These are phyloP conservation scores for Paedocypris sp. DNA, from an alignment of 2,113 vertebrate genomes.

Conservation along the genomic window DNA sequence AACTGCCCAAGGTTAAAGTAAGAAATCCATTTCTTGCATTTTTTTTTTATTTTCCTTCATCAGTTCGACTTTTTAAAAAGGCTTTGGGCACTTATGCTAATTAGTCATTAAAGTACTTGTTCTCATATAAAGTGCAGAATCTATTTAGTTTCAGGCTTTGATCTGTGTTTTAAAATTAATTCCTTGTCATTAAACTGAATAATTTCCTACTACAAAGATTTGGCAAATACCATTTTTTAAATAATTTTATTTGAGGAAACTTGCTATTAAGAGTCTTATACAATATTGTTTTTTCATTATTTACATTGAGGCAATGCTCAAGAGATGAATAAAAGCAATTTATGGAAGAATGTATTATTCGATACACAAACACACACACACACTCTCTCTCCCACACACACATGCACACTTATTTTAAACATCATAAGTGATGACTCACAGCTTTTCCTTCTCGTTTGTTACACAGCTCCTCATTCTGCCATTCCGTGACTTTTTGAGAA, in stretches of 20 bases:
- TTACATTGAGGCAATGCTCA: no score
- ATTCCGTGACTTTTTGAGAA: not conserved
- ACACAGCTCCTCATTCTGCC: slow-evolving; percentile 6
- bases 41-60: no score
- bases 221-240: not conserved
- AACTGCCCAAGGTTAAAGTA: no score
- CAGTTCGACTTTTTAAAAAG: no score
- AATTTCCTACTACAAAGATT: not conserved
- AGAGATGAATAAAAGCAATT: no score
- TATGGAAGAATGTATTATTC: no score
- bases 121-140: not conserved
- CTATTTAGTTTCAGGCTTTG: not conserved
- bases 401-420: no score
- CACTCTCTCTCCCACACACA: no score
- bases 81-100: not conserved
- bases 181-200: not conserved
- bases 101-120: not conserved
- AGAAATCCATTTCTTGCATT: no score
- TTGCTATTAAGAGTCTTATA: not conserved
- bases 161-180: slow-evolving; percentile 1
- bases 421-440: not conserved
- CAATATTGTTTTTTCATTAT: no score
- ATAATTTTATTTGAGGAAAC: not conserved
- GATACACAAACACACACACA: no score
- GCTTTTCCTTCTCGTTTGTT: not conserved